Percentiles rank a stretch among this genome's conserved stretches.
Conservation (phyloP, 2,888 invertebrate species). For the Sminthurinus aureus region DNA sequence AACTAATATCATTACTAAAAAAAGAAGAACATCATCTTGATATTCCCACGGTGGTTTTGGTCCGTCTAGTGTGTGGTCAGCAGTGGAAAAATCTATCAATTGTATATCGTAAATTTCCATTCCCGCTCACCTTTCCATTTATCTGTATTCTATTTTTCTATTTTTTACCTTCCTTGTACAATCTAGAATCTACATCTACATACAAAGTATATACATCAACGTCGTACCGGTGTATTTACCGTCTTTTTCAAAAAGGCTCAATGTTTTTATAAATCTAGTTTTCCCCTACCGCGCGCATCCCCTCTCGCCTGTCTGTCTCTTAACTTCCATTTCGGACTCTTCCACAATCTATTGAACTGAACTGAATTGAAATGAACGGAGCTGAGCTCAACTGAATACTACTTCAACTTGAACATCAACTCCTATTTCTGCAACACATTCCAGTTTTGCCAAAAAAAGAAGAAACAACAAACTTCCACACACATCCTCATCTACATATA, state of each 20-base stretch:
- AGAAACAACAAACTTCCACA: neutral
- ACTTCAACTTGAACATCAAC: neutral
- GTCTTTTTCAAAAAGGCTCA: neutral
- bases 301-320: neutral
- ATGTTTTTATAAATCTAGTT: neutral
- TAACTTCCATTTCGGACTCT: neutral
- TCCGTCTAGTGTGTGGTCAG: neutral
- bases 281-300: neutral
- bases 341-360: no score
- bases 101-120: neutral
- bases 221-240: neutral
- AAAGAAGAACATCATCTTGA: neutral
- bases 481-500: neutral
- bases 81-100: neutral
- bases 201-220: neutral
- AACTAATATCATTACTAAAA: neutral
- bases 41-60: neutral
- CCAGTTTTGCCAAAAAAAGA: slow-evolving; percentile 7
- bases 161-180: neutral
- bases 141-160: neutral
- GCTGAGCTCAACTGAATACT: neutral
- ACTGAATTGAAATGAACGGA: neutral
- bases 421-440: neutral
- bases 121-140: neutral
- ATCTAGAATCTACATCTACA: neutral